Percentiles rank a stretch among this genome's conserved stretches.
Evolutionary conservation across 2,797 vertebrate species (phyloP).

Genomic region (Xenops minutus): DNA sequence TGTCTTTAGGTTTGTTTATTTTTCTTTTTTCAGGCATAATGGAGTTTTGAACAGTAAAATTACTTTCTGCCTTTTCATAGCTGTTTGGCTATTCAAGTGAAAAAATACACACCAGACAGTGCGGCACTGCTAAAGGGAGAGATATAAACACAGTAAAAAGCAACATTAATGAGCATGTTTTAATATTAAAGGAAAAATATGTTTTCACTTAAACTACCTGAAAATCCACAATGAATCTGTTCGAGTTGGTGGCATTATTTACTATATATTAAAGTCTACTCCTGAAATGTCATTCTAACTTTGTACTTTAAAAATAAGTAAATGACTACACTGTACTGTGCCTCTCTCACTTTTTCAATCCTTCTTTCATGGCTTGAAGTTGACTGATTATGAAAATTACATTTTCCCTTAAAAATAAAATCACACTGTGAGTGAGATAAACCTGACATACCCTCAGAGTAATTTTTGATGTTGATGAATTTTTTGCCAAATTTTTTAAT

Average conservation of each 20-base stretch:
- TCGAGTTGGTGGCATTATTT: background rate
- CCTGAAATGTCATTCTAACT: background rate
- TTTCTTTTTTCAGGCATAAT: conserved; percentile 43
- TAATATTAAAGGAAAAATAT: conserved; percentile 40
- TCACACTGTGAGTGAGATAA: background rate
- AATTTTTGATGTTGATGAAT: background rate
- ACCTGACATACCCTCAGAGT: background rate
- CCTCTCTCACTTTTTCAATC: background rate
- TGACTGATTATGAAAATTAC: background rate
- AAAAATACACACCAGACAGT: background rate
- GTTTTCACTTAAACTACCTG: conserved; percentile 41
- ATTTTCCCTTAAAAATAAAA: background rate
- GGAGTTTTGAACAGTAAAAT: conserved; percentile 42
- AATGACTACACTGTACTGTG: background rate
- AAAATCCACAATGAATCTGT: conserved; percentile 14
- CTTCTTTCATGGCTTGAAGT: background rate
- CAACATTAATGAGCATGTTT: conserved; percentile 16
- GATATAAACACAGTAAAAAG: background rate
- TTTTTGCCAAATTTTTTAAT: background rate
- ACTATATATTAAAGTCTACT: background rate
- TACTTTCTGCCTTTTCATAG: conserved; percentile 28
- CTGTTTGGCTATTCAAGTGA: background rate
- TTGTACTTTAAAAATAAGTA: background rate
- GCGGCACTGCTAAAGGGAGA: background rate
- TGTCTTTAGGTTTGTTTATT: conserved; percentile 49